Evolutionary conservation across 64 coral and sea anemone species (phyloP).

Genomic region (Montipora sp.): DNA sequence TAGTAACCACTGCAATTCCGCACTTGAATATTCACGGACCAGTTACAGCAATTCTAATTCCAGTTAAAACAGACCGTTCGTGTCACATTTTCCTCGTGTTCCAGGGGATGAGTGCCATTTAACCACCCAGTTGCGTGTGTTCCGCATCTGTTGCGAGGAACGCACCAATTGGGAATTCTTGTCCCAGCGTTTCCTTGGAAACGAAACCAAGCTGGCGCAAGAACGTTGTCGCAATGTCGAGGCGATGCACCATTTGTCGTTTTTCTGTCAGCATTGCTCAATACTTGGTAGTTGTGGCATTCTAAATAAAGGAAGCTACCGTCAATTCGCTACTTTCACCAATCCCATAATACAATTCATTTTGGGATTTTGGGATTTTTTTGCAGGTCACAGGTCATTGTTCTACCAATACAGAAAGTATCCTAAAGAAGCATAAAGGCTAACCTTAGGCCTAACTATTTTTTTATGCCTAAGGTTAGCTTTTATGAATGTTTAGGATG

Average conservation of each 20-base stretch:
- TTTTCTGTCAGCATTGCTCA: not conserved
- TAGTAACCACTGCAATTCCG: not conserved
- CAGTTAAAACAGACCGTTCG: not conserved
- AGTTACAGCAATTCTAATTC: not conserved
- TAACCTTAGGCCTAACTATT: no score
- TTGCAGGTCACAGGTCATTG: no score
- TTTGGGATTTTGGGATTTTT: no score
- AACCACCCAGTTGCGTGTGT: slow-evolving; percentile 1
- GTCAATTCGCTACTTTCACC: not conserved
- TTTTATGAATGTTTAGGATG: no score
- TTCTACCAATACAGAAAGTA: no score
- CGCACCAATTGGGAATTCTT: not conserved
- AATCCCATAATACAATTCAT: no score
- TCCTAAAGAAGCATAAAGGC: no score
- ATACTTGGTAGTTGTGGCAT: not conserved
- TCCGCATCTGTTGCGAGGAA: not conserved
- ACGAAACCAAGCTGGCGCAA: not conserved
- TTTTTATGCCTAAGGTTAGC: no score
- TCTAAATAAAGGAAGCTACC: not conserved
- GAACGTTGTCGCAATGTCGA: not conserved
- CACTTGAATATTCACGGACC: not conserved
- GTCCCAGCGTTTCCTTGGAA: not conserved
- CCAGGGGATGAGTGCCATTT: not conserved
- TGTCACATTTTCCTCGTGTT: not conserved
- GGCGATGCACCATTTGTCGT: not conserved